Evolutionary conservation across 2,797 vertebrate genomes (phyloP).

Genomic region (Xenopus petersii): DNA sequence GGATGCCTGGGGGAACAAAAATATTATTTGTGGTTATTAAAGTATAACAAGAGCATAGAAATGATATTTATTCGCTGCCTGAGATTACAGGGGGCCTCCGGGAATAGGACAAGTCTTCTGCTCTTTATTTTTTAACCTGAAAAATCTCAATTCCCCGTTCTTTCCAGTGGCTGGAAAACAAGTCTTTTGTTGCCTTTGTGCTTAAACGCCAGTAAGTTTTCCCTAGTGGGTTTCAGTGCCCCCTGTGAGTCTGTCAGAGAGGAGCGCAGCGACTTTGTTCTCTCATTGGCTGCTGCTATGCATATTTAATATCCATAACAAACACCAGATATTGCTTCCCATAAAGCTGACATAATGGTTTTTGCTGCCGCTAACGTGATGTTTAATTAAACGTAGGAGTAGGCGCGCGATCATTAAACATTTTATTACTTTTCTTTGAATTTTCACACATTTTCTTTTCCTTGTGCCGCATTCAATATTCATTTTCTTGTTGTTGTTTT

Average conservation of each 20-base stretch:
- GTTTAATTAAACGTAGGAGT: conserved; percentile 43
- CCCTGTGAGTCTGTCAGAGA: conserved; percentile 10
- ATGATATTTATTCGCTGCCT: too few relatives aligned
- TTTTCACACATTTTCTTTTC: too few relatives aligned
- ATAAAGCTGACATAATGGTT: conserved; percentile 37
- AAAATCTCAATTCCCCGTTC: too few relatives aligned
- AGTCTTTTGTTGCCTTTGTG: conserved; percentile 13
- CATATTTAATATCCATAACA: conserved; percentile 40
- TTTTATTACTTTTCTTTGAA: not conserved
- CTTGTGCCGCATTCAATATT: too few relatives aligned
- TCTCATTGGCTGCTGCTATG: conserved; percentile 32
- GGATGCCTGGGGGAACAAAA: too few relatives aligned
- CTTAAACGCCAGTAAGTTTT: conserved; percentile 26
- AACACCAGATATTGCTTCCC: conserved; percentile 10
- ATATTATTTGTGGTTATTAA: too few relatives aligned
- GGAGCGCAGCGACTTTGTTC: conserved; percentile 6
- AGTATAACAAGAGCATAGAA: too few relatives aligned
- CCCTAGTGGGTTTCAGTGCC: conserved; percentile 18
- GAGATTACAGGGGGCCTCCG: too few relatives aligned
- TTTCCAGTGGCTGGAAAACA: not conserved
- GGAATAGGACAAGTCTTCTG: too few relatives aligned
- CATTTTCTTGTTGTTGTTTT: too few relatives aligned
- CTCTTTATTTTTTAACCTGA: too few relatives aligned
- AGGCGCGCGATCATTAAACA: conserved; percentile 13
- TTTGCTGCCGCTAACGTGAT: conserved; percentile 20